Conservation (phyloP, 2,113 vertebrate species). For the Eubucco bourcierii region DNA sequence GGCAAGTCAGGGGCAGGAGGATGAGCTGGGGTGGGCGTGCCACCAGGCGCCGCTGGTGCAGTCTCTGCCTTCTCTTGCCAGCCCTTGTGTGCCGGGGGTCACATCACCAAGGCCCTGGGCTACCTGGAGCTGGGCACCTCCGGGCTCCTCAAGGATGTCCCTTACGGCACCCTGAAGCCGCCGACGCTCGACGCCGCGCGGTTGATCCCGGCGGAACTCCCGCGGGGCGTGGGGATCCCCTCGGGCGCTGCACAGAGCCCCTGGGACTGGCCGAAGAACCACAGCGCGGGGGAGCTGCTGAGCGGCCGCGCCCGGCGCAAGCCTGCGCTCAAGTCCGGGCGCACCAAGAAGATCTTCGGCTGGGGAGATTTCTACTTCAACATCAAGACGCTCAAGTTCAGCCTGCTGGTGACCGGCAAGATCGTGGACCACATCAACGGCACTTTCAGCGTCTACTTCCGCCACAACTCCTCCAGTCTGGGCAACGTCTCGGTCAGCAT, state of each 20-base stretch:
- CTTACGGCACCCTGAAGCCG: slow-evolving; percentile 79
- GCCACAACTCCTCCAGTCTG: slow-evolving; percentile 95
- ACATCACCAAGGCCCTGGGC: slow-evolving; percentile 78
- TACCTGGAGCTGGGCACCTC: slow-evolving; percentile 84
- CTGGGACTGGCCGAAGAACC: slow-evolving; percentile 82
- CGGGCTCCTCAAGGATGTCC: slow-evolving; percentile 79
- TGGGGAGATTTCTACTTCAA: slow-evolving; percentile 99
- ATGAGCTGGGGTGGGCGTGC: not conserved
- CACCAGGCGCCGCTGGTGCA: not conserved
- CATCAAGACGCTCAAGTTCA: slow-evolving; percentile 92
- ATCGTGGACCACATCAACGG: slow-evolving; percentile 98
- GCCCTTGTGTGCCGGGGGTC: slow-evolving; percentile 83
- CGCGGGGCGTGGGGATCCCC: not conserved
- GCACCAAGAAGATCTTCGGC: slow-evolving; percentile 95
- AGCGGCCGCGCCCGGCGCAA: slow-evolving; percentile 86
- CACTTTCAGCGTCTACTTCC: slow-evolving; percentile 96
- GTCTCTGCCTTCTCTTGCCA: slow-evolving; percentile 52
- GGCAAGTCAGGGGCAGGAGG: not conserved
- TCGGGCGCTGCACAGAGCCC: slow-evolving; percentile 63
- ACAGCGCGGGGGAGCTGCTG: slow-evolving; percentile 76
- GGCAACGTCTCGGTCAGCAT: slow-evolving; percentile 94
- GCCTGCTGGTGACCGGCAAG: slow-evolving; percentile 88
- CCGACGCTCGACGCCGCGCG: slow-evolving; percentile 70
- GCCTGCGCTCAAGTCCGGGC: slow-evolving; percentile 84
- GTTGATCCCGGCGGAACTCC: slow-evolving; percentile 76